Percentiles rank a stretch among this genome's conserved stretches.
Conservation (phyloP, 2,797 vertebrate genomes). For the Myotis pilosus region DNA sequence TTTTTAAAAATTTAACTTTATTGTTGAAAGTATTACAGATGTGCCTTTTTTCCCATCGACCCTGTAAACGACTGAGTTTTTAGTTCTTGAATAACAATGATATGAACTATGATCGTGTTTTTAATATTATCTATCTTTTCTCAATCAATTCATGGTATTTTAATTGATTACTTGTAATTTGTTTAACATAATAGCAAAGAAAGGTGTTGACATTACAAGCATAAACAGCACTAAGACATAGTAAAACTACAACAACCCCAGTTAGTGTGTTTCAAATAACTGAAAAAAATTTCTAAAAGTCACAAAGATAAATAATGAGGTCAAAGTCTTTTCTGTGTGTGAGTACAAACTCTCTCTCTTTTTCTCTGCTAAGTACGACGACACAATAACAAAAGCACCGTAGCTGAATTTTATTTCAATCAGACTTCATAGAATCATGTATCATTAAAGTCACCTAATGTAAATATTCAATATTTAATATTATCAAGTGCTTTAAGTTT, state of each 20-base stretch:
- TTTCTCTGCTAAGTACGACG: background rate
- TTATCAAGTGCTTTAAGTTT: constrained; percentile 13
- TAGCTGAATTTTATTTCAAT: constrained; percentile 29
- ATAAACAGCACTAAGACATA: background rate
- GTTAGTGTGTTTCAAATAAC: constrained; percentile 28
- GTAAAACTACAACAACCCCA: background rate
- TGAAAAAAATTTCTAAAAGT: background rate
- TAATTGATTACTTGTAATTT: constrained; percentile 23
- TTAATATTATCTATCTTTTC: background rate
- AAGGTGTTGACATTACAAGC: background rate
- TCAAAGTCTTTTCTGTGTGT: background rate
- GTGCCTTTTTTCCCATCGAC: no score
- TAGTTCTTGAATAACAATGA: background rate
- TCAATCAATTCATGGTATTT: background rate
- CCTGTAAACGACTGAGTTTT: background rate
- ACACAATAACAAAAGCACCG: background rate
- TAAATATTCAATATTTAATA: background rate
- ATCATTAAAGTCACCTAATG: constrained; percentile 25
- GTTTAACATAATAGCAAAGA: background rate
- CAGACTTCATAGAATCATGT: background rate
- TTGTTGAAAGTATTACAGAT: no score
- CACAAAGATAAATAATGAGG: constrained; percentile 20
- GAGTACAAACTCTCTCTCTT: background rate
- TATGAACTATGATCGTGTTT: constrained; percentile 5
- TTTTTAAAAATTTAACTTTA: no score